Base-by-base conservation (phyloP, 2,888 invertebrate species). In the Phengaris alcon region DNA sequence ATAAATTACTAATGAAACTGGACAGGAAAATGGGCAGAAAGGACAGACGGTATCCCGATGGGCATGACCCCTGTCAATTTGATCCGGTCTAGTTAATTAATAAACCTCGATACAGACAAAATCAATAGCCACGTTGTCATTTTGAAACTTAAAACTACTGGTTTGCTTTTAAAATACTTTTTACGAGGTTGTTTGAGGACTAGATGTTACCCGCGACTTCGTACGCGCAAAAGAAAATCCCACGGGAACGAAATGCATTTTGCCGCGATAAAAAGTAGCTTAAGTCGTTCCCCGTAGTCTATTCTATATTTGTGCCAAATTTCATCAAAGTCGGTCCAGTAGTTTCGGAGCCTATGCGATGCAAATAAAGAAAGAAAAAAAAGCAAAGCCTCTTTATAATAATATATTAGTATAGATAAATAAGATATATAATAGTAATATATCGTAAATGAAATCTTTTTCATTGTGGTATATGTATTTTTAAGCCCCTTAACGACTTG, bases 51-150 rank as follows among this genome's bases (percentile, higher is more conserved):
- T 59, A 4, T 52, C 52, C 52, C 52, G 9, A 52, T 52, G 52
- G 52, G 52, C 9, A 59, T 12, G 35, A 64, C 64, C 64, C 35
- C 12, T 64, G 64, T 64, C 64, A 64, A 64, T 64, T 64, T 64
- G 64, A 64, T 64, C 64, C 64, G 64, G 64, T 35, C 64, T 44
- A 64, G 35, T 64, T 64, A 64, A 64, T 44, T 64, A 64, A 35
- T 64, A 13, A n/a, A 35, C 12, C 35, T 35, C 64, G 59, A 59
- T 59, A 64, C 64, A 13, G 12, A 13, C 64, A 64, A 44, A 64
- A 64, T 64, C 64, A 35, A 64, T 64, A 64, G 35, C 5, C 59
- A 35, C 35, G 35, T 52, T 4, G 10, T 35, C 64, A 64, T 44
- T 64, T 64, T 6, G 6, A 64, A 35, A 35, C 35, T 64, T 64